Evolutionary conservation across 2,888 invertebrate species (phyloP), one percentile per base, ranked within the genome.

Genomic region (Drosophila longiperda): DNA sequence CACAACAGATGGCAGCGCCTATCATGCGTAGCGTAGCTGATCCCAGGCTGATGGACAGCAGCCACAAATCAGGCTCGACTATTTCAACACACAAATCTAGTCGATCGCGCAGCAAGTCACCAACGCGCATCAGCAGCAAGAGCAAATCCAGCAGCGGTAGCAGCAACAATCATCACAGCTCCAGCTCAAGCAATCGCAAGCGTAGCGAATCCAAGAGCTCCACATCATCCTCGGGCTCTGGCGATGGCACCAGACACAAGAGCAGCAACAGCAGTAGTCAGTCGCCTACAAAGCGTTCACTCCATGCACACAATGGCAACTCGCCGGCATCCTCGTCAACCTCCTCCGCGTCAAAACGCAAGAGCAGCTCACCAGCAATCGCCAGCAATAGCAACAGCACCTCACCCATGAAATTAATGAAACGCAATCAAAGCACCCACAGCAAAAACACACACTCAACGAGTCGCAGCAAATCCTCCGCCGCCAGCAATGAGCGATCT

Each of bases 71-170:
- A 9, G 65, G 55, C 54, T 33, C 48, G 20, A 53, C 75, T 34
- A 36, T 68, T 11, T 57, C 70, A 17, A 48, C 65, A 34, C 82
- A 72, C 59, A 81, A 83, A 66, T 80, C 91, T 67, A 91, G 78
- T 81, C 87, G 91, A 5, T 89, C 90, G 45, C 90, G 90, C 38
- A 90, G 91, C 71, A 92, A 92, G 75, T 91, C 92, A 32, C 91
- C 92, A 5, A 81, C 79, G 48, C 87, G 89, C 5, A 80, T 66
- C 20, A 49, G 88, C 4, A 85, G 66, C n/a, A 49, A 73, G 12
- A 59, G 66, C 59, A 79, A 53, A 45, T 82, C 84, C 1, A 74
- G 73, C 42, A 92, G 91, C 73, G 76, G 71, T 26, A 82, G 61
- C 65, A 68, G 58, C 23, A 75, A 52, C 29, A 80, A 57, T 50